These are phyloP conservation scores for Drosophila sp. DNA, from an alignment of 1,140 invertebrate species.

Conservation along the genomic window DNA sequence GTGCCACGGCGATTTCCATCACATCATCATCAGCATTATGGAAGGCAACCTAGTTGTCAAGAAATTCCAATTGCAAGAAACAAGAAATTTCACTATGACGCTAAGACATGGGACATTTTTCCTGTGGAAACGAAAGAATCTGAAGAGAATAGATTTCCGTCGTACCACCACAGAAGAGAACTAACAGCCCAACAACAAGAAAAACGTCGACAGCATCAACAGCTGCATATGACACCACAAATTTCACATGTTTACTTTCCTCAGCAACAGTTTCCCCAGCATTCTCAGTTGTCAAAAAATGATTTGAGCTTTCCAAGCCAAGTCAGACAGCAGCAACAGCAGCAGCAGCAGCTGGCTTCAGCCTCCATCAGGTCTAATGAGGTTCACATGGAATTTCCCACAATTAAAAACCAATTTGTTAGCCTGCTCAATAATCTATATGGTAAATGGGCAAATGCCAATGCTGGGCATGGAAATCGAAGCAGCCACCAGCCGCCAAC, in stretches of 20 bases:
- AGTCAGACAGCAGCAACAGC: not conserved
- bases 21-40: not conserved
- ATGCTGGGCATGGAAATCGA: constrained; percentile 24
- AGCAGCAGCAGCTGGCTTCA: not conserved
- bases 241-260: not conserved
- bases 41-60: not conserved
- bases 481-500: not conserved
- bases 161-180: not conserved
- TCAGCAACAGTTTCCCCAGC: not conserved
- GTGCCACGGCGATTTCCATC: constrained; percentile 1
- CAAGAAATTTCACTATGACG: not conserved
- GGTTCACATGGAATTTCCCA: constrained; percentile 57
- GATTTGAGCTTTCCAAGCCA: not conserved
- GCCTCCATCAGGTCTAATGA: constrained; percentile 6
- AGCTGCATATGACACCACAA: constrained; percentile 3
- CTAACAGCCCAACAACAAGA: too few species aligned
- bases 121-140: not conserved
- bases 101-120: not conserved
- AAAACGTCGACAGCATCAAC: not conserved
- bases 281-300: not conserved
- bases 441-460: constrained; percentile 34
- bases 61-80: not conserved
- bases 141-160: not conserved
- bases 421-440: constrained; percentile 58
- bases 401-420: constrained; percentile 77